Evolutionary conservation across 2,888 invertebrate species (phyloP).

Genomic region (Campoplex capitator): DNA sequence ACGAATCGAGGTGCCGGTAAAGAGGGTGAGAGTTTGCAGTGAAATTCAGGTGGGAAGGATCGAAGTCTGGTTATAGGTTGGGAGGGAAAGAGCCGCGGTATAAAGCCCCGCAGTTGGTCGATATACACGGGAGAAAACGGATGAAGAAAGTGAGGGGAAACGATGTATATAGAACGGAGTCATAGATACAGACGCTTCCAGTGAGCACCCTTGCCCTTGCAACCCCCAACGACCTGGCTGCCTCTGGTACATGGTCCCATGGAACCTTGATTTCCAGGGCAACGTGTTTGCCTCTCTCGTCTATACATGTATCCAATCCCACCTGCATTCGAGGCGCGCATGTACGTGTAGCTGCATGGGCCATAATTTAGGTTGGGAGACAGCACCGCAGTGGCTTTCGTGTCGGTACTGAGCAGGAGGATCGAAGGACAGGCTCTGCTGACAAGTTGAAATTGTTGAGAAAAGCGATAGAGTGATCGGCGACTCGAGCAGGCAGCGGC

Average conservation of each 20-base stretch:
- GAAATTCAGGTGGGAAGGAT: conserved; percentile 53
- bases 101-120: conserved; percentile 40
- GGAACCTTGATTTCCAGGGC: conserved; percentile 61
- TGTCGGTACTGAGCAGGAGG: not conserved
- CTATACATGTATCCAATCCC: not conserved
- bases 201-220: conserved; percentile 66
- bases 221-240: conserved; percentile 51
- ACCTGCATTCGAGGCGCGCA: not conserved
- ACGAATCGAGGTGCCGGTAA: not conserved
- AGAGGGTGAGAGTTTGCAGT: conserved; percentile 37
- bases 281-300: conserved; percentile 31
- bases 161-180: conserved; percentile 9
- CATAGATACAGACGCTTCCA: conserved; percentile 32
- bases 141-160: conserved; percentile 36
- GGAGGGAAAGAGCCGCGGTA: conserved; percentile 4
- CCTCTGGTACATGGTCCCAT: conserved; percentile 41
- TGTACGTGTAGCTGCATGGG: too few species aligned
- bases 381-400: not conserved
- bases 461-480: not conserved
- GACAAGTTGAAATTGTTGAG: not conserved
- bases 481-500: not conserved
- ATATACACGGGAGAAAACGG: conserved; percentile 33
- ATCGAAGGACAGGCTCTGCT: not conserved
- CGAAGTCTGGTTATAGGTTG: conserved; percentile 39
- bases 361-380: not conserved